Base-by-base conservation (phyloP, 2,113 vertebrate genomes). In the Hippocampus mohnikei region DNA sequence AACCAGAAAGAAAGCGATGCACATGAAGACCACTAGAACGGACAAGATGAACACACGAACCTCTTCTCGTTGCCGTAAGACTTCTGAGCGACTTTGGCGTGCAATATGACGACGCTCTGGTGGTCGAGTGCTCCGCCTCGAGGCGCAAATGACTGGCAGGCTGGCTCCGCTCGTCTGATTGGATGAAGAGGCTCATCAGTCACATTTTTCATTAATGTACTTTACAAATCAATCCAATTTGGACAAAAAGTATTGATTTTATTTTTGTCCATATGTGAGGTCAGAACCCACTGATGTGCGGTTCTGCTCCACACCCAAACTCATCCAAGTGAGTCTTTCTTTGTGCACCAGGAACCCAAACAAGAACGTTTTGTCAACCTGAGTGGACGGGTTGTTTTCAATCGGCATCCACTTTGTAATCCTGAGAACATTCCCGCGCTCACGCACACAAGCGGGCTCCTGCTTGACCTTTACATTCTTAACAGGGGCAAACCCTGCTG, bases 1-100 rank as follows among this genome's bases (percentile, higher is more conserved):
- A 33, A 33, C 29, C 29, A 33, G 29, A 33, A 33, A 33, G 29
- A 33, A 33, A 42, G 41, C 8, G 4, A 53, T 9, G 20, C 6
- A 8, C 16, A 53, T 18, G 18, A 53, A 15, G 46, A 48, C 12
- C 13, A 4, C 46, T 5, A 18, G 13, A 15, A 48, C 8, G 18
- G 20, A 52, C 18, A 52, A 5, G 50, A 48, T 18, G 16, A 48
- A 48, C 46, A 48, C 46, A 48, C 2, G 46, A 48, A 48, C 11
- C 96, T 91, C 81, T 98, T 98, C 69, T 98, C 96, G 0, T 94
- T 98, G 77, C 96, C 96, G 0, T 98, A 98, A 0, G 96, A 98
- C 80, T 98, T 98, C 89, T 98, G 96, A 6, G 96, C 96, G 0
- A 98, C 96, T 75, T 95, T 98, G 84, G 96, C 95, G 0, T 98